phyloP scores from a whole-genome alignment of 2,113 vertebrate species.

The Diphyllodes magnificus region DNA sequence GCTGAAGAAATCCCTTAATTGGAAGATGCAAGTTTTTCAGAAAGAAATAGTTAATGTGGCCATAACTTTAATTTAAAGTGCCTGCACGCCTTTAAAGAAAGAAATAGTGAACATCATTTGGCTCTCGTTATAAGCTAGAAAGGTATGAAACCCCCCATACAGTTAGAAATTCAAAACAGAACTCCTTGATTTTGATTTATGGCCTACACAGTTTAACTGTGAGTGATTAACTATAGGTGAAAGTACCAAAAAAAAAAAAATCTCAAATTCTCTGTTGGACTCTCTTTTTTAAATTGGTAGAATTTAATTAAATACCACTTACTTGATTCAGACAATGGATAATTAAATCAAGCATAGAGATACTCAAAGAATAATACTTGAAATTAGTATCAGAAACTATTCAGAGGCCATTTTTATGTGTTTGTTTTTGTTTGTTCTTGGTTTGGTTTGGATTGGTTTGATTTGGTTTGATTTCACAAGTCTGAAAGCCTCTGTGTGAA shows the following conservation, averaged over 20 bases:
- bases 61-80: background rate
- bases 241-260: background rate
- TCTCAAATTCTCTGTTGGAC: background rate
- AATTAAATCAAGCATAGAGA: background rate
- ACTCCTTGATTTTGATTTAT: background rate
- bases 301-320: background rate
- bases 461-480: background rate
- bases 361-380: background rate
- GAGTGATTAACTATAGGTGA: background rate
- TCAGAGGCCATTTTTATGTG: rapidly evolving
- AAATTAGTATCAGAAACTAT: background rate
- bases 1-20: background rate
- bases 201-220: background rate
- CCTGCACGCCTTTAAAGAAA: background rate
- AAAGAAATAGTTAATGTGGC: background rate
- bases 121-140: background rate
- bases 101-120: background rate
- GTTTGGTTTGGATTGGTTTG: background rate
- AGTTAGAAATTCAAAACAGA: background rate
- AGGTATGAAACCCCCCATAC: background rate
- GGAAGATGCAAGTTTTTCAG: background rate
- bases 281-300: background rate
- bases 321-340: background rate
- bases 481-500: background rate
- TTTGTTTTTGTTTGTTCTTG: background rate